Conservation (phyloP, 2,113 vertebrate species). For the Alligator mississippiensis region DNA sequence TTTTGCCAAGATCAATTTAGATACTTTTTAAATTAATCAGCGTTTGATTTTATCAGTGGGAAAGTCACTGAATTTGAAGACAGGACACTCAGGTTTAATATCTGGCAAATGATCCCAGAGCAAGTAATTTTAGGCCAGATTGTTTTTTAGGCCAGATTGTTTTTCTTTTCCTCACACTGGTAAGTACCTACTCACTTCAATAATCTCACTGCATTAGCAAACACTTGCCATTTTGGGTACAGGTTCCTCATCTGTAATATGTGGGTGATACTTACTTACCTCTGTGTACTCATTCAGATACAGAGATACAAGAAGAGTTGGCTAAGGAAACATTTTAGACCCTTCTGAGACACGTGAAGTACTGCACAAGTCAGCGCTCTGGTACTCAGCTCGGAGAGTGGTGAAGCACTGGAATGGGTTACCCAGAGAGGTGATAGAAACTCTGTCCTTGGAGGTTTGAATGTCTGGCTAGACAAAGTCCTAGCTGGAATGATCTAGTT, state of each 20-base stretch:
- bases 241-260: neutral
- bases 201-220: neutral
- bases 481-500: no score
- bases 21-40: slow-evolving; percentile 6
- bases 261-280: neutral
- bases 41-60: slow-evolving; percentile 6
- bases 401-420: no score
- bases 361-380: neutral
- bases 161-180: neutral
- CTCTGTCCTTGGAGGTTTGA: no score
- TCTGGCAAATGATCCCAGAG: slow-evolving; percentile 29
- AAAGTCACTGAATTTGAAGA: slow-evolving; percentile 29
- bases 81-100: neutral
- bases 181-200: neutral
- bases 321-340: neutral
- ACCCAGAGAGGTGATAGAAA: no score
- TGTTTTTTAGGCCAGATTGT: neutral
- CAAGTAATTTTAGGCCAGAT: neutral
- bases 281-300: neutral
- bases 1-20: slow-evolving; percentile 30
- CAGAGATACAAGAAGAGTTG: neutral
- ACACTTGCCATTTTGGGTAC: neutral
- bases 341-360: neutral
- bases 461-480: no score
- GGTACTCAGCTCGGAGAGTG: no score